Evolutionary conservation across 2,888 invertebrate species (phyloP).

Genomic region (Galerucella nymphaeae): DNA sequence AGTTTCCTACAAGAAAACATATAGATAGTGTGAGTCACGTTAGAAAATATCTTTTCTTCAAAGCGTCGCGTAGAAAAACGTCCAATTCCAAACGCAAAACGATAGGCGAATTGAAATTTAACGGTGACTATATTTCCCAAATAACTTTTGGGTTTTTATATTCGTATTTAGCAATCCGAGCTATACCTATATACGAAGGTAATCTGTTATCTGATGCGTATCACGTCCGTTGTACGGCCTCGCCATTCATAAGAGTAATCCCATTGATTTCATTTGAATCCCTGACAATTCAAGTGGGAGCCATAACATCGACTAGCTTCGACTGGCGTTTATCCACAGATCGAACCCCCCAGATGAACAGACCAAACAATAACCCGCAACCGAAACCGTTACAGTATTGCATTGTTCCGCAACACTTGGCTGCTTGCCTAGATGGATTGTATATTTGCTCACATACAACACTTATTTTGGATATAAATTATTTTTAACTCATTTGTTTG

Average conservation of each 20-base stretch:
- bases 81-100: not conserved
- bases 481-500: not conserved
- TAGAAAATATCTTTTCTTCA: no score
- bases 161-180: not conserved
- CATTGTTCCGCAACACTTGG: slow-evolving; percentile 49
- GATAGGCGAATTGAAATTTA: not conserved
- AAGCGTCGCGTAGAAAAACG: not conserved
- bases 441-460: slow-evolving; percentile 22
- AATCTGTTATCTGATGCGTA: slow-evolving; percentile 21
- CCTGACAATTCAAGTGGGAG: slow-evolving; percentile 48
- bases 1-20: no score
- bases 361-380: slow-evolving; percentile 48
- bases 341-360: slow-evolving; percentile 26
- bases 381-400: slow-evolving; percentile 42
- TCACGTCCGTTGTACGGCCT: slow-evolving; percentile 26
- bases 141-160: not conserved
- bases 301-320: slow-evolving; percentile 24
- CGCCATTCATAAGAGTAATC: slow-evolving; percentile 44
- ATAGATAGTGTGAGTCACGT: no score
- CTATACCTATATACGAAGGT: slow-evolving; percentile 3
- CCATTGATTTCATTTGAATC: slow-evolving; percentile 50
- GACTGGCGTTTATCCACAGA: slow-evolving; percentile 27
- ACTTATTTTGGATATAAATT: not conserved
- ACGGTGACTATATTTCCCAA: not conserved
- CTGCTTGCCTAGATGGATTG: slow-evolving; percentile 45